Evolutionary conservation across 2,888 invertebrate genomes (phyloP).

Genomic region (Nysson spinosus): DNA sequence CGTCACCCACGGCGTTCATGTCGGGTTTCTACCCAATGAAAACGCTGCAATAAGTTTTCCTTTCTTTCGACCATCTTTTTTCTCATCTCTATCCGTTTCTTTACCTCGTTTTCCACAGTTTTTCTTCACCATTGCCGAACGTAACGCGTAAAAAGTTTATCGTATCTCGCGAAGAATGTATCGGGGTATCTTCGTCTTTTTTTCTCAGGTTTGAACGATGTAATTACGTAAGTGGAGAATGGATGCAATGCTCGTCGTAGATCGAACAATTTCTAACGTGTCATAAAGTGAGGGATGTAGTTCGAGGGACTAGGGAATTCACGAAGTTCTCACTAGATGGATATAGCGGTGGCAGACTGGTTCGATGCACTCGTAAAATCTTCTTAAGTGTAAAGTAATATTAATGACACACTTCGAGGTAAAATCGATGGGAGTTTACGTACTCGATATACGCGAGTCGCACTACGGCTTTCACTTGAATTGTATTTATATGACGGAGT

Average conservation of each 20-base stretch:
- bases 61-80: slow-evolving; percentile 14
- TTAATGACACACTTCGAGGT: slow-evolving; percentile 41
- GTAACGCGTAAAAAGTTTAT: slow-evolving; percentile 40
- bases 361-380: slow-evolving; percentile 53
- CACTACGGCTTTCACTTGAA: slow-evolving; percentile 29
- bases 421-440: slow-evolving; percentile 36
- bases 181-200: too few relatives aligned
- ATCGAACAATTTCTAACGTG: too few relatives aligned
- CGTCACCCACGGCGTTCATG: too few relatives aligned
- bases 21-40: slow-evolving; percentile 57
- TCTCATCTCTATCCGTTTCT: slow-evolving; percentile 5
- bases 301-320: too few relatives aligned
- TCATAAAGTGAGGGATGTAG: too few relatives aligned
- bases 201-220: too few relatives aligned
- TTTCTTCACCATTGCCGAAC: slow-evolving; percentile 37
- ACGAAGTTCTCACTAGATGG: too few relatives aligned
- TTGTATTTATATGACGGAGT: slow-evolving; percentile 10
- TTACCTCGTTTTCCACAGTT: slow-evolving; percentile 13
- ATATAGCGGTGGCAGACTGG: too few relatives aligned
- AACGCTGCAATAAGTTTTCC: slow-evolving; percentile 60
- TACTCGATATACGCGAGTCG: slow-evolving; percentile 18
- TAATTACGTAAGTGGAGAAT: slow-evolving; percentile 29
- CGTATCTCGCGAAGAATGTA: slow-evolving; percentile 12
- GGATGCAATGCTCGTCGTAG: slow-evolving; percentile 33
- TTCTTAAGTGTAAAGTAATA: slow-evolving; percentile 52